phyloP scores from a whole-genome alignment of 2,888 invertebrate genomes.

The Ecliptopera silaceata region DNA sequence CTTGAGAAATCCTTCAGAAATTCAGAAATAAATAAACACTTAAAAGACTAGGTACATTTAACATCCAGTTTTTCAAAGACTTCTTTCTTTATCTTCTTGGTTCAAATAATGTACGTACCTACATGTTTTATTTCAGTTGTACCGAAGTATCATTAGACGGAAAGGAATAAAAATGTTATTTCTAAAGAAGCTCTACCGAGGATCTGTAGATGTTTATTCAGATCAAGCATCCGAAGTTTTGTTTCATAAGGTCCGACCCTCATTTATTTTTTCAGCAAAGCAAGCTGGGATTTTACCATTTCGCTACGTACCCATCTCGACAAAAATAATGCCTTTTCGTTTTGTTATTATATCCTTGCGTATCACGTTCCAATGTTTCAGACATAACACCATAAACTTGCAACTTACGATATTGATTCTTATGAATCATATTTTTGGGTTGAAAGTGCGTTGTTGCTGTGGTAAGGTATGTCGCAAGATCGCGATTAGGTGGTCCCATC shows the following conservation, averaged over 20 bases:
- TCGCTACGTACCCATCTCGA: conserved; percentile 40
- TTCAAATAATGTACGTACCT: too few relatives aligned
- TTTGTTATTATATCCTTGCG: conserved; percentile 61
- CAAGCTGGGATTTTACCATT: conserved; percentile 48
- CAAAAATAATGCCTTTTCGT: conserved; percentile 46
- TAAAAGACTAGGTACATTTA: too few relatives aligned
- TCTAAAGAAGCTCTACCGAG: not conserved
- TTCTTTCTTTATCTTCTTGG: too few relatives aligned
- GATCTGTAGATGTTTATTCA: conserved; percentile 5
- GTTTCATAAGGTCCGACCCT: conserved; percentile 11
- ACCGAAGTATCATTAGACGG: too few relatives aligned
- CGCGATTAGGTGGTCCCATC: conserved; percentile 65
- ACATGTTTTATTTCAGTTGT: too few relatives aligned
- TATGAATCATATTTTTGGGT: conserved; percentile 43
- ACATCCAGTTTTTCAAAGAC: too few relatives aligned
- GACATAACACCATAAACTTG: conserved; percentile 47
- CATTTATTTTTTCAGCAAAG: conserved; percentile 38
- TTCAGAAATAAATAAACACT: too few relatives aligned
- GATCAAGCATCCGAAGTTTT: conserved; percentile 5
- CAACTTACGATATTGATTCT: conserved; percentile 26
- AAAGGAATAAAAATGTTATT: not conserved
- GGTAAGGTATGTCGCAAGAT: conserved; percentile 46
- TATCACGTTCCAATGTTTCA: conserved; percentile 65
- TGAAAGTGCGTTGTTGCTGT: conserved; percentile 39
- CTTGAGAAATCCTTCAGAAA: not conserved